Conservation (phyloP, 2,113 vertebrate species). For the Pygoscelis adeliae region DNA sequence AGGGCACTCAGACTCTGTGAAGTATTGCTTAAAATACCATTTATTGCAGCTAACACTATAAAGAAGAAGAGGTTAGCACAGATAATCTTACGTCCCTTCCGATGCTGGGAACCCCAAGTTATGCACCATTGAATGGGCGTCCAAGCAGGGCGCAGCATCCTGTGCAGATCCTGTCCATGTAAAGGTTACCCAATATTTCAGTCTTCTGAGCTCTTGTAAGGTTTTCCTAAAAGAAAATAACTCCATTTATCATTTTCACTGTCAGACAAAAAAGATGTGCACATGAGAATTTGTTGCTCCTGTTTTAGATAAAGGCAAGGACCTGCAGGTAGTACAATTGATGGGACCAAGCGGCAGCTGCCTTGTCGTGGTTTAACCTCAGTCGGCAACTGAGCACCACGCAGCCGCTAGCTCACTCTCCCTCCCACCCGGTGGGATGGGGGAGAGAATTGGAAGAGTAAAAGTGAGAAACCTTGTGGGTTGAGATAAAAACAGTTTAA, state of each 20-base stretch:
- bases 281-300: neutral
- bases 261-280: neutral
- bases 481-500: no score
- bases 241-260: neutral
- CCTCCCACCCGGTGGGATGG: no score
- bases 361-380: neutral
- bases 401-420: no score
- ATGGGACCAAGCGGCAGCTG: neutral
- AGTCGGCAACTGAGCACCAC: no score
- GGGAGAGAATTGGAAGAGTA: no score
- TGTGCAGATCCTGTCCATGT: neutral
- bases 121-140: neutral
- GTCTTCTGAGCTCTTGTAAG: neutral
- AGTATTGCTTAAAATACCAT: neutral
- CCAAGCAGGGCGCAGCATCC: neutral
- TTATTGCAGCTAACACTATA: neutral
- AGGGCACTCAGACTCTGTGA: neutral
- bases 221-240: neutral
- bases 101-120: neutral
- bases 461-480: no score
- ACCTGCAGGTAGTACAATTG: neutral
- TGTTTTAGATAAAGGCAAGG: neutral
- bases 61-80: neutral
- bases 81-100: neutral
- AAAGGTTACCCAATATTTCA: neutral